phyloP scores from a whole-genome alignment of 2,797 vertebrate species.

The Lacerta viridis region DNA sequence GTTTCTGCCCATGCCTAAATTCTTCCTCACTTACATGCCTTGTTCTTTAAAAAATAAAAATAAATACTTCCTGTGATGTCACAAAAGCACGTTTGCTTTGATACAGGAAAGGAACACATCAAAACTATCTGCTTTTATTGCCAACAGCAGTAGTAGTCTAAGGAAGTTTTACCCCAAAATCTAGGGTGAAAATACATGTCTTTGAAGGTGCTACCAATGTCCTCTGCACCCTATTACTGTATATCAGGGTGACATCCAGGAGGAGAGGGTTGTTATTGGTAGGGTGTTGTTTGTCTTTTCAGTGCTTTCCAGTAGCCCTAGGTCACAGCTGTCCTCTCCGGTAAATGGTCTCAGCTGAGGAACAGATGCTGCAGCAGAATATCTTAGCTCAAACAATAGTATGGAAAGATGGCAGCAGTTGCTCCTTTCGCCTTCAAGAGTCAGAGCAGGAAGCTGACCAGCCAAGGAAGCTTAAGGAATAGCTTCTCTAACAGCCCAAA shows the following conservation, averaged over 20 bases:
- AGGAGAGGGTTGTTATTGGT: background rate
- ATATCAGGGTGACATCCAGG: background rate
- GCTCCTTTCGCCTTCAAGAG: background rate
- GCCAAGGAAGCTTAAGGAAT: background rate
- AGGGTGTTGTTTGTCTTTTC: background rate
- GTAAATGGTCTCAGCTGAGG: background rate
- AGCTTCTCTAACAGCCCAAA: background rate
- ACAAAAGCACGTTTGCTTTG: background rate
- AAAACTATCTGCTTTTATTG: background rate
- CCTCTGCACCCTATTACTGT: background rate
- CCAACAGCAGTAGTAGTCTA: background rate
- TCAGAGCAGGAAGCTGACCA: background rate
- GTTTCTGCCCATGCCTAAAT: background rate
- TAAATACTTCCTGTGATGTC: background rate
- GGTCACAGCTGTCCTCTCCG: background rate
- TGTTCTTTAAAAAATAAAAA: too few relatives aligned
- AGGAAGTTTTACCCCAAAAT: background rate
- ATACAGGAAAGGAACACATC: background rate
- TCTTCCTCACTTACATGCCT: background rate
- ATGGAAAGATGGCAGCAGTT: background rate
- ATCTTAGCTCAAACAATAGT: background rate
- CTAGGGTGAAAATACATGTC: background rate
- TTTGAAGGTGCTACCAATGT: background rate
- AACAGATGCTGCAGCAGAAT: background rate
- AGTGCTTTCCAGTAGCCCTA: background rate